Base-by-base conservation (phyloP, 2,888 invertebrate genomes). In the Prenolepis imparis region DNA sequence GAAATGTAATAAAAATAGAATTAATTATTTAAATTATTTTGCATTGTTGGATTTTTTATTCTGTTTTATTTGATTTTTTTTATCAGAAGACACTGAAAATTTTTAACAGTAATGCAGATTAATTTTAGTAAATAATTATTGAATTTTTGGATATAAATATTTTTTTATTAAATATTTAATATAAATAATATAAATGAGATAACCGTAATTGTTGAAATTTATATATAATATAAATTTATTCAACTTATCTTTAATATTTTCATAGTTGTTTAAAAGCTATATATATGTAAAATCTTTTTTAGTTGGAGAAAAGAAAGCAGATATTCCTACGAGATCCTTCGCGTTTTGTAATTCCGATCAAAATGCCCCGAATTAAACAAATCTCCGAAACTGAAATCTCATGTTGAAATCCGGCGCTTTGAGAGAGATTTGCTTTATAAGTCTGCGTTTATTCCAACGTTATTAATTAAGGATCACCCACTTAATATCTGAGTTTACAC, bases 401-500 rank as follows among this genome's bases (percentile, higher is more conserved):
- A 74, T 11, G 41, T 74, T 61, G 41, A 61, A 44, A 21, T 44
- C 21, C 12, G 28, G 15, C 5, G 28, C 24, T n/a, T 28, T n/a
- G 18, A 74, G 32, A 63, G 52, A 74, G 21, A 63, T 21, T 5
- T 21, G 12, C 61, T 28, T 55, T 74, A 74, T 63, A 74, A 74
- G 63, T 48, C 44, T 9, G 44, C 32, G 0, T 74, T 63, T 63
- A 41, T 74, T 44, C 44, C 74, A 36, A 63, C 21, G 63, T 44
- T 61, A 44, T 32, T 75, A 75, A 75, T 75, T 75, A 75, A 52
- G 21, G 32, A 6, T 28, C 15, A 44, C 74, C 44, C 32, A 32
- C 21, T 63, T 75, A 75, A 75, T 75, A 63, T 48, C 21, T 32
- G 74, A 75, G 21, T 75, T 75, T 75, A 75, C 36, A 44, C 15